Evolutionary conservation across 1,140 invertebrate species (phyloP), one percentile per base, ranked within the genome.

Genomic region (Nasonia longicornis): DNA sequence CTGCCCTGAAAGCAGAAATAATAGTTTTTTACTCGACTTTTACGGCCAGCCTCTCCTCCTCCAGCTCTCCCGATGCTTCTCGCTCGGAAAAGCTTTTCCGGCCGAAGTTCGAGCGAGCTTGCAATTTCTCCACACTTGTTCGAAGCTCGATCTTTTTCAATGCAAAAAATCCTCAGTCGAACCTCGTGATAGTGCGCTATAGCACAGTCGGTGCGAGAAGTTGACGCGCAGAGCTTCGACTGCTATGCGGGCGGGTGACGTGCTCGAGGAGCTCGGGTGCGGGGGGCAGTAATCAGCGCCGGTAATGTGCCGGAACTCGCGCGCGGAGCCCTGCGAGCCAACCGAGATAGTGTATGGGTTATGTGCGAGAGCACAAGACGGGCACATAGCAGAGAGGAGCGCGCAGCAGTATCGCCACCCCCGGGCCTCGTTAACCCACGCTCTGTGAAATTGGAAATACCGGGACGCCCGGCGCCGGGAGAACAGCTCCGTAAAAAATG

Each of bases 361-460:
- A 58, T 58, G 16, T n/a, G 52, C 52, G 52, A 58, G 52, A n/a
- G 16, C 66, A 26, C 29, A 29, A 31, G 66, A 31, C 29, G 26
- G 22, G 12, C 12, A 66, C 20, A 66, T 16, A 42, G 38, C 7
- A 14, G 48, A 52, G 12, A 52, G 16, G 14, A 52, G 48, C 45
- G 4, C 1, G 48, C 48, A 52, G 52, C 52, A 58, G 52, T 58
- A 58, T 58, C 64, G 64, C 64, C 64, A 67, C 88, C 86, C 89
- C 86, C 86, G 88, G 87, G 89, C 83, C 87, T 89, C 88, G 89
- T 90, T 90, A 89, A 89, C 88, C 87, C 88, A 90, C 87, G 89
- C 88, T 89, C 89, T 89, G 89, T 89, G 89, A 90, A 90, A 89
- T 90, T 89, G 88, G 87, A 90, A 90, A 89, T 89, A 87, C 87